Evolutionary conservation across 1,140 invertebrate species (phyloP).

Genomic region (Aradophagus sp.): DNA sequence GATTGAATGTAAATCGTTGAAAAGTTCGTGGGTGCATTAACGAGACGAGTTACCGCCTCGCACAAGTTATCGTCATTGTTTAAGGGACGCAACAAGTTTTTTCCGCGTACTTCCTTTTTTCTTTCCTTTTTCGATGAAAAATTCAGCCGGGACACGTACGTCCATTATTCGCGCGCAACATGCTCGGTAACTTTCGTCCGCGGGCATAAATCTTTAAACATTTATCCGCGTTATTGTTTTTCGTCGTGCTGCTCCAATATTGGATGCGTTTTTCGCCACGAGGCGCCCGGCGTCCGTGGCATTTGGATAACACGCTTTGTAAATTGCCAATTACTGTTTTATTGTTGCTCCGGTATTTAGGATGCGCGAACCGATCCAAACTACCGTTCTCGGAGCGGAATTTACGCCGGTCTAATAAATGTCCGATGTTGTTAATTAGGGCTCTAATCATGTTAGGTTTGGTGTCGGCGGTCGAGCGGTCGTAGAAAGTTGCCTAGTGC

Average conservation of each 20-base stretch:
- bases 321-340: conserved; percentile 64
- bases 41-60: too few relatives aligned
- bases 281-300: conserved; percentile 24
- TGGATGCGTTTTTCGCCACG: conserved; percentile 2
- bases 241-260: too few relatives aligned
- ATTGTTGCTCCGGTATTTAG: conserved; percentile 32
- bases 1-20: too few relatives aligned
- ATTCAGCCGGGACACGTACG: conserved; percentile 23
- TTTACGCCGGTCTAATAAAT: conserved; percentile 15
- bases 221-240: conserved; percentile 26
- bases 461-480: too few relatives aligned
- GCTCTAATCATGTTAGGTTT: conserved; percentile 8
- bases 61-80: too few relatives aligned
- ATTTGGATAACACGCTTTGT: conserved; percentile 57
- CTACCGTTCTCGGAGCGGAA: conserved; percentile 6
- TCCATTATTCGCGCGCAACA: conserved; percentile 9
- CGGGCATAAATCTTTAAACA: conserved; percentile 39
- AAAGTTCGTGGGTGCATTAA: too few relatives aligned
- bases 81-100: too few relatives aligned
- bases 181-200: conserved; percentile 2
- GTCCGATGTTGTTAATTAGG: conserved; percentile 15
- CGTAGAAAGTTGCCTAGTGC: too few relatives aligned
- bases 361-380: conserved; percentile 1
- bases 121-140: conserved; percentile 33
- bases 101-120: too few relatives aligned